These are phyloP conservation scores for Athripsodes cinereus DNA, from an alignment of 2,888 invertebrate genomes.

Conservation along the genomic window DNA sequence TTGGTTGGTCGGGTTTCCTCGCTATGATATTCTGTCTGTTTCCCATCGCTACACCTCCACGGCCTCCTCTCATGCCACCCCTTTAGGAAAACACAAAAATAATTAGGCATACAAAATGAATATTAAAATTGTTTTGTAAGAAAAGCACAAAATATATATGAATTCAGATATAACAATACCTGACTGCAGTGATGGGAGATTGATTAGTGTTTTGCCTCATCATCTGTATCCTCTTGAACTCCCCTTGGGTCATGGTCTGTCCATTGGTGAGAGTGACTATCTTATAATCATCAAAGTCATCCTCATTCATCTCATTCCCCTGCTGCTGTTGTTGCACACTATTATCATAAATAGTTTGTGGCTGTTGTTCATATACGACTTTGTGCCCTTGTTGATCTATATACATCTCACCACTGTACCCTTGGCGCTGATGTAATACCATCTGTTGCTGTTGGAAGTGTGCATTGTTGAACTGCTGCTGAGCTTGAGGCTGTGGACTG, in stretches of 20 bases:
- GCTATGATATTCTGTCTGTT: constrained; percentile 10
- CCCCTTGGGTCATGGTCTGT: constrained; percentile 44
- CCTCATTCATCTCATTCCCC: constrained; percentile 30
- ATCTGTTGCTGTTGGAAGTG: constrained; percentile 25
- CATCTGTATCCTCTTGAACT: constrained; percentile 40
- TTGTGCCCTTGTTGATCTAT: constrained; percentile 25
- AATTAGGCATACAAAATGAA: not conserved
- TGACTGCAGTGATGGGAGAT: constrained; percentile 21
- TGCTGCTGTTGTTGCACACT: constrained; percentile 32
- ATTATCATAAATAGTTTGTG: constrained; percentile 30
- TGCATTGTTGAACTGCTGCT: constrained; percentile 19
- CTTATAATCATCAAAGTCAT: constrained; percentile 41
- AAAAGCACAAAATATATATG: no score
- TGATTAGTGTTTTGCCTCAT: constrained; percentile 22
- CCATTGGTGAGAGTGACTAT: constrained; percentile 41
- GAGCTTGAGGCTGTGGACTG: constrained; percentile 24
- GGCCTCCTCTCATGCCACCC: constrained; percentile 21
- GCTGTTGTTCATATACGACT: constrained; percentile 26
- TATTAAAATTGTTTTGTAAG: not conserved
- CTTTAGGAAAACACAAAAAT: constrained; percentile 3
- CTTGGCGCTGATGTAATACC: constrained; percentile 23
- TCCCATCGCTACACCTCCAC: constrained; percentile 26
- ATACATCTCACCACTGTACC: constrained; percentile 20
- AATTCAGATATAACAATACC: not conserved
- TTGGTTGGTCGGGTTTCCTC: constrained; percentile 27